phyloP scores from a whole-genome alignment of 35 echinoderm and acorn worm genomes.

The Ophiothrix spiculata region DNA sequence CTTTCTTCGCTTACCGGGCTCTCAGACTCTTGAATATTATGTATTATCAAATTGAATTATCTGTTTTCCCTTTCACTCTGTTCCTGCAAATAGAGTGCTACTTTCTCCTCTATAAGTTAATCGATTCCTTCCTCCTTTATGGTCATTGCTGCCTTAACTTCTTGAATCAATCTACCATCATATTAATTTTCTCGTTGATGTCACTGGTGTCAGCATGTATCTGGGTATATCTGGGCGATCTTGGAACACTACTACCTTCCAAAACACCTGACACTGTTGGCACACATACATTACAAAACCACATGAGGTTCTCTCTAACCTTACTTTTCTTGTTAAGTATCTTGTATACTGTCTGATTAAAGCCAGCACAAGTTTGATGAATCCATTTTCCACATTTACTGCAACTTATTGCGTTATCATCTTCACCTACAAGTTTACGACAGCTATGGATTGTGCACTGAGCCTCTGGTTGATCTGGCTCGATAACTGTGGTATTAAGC shows the following conservation, averaged over 20 bases:
- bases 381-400: background rate
- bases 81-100: background rate
- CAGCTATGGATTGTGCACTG: background rate
- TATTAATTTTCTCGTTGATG: background rate
- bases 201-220: background rate
- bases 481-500: background rate
- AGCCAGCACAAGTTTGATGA: no score
- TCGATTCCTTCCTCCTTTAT: background rate
- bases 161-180: background rate
- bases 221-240: background rate
- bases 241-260: background rate
- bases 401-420: background rate
- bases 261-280: background rate
- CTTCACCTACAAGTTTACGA: background rate
- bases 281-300: background rate
- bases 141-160: background rate
- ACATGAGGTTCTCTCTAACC: background rate
- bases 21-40: background rate
- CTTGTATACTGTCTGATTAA: background rate
- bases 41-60: background rate
- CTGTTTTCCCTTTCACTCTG: background rate
- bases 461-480: background rate
- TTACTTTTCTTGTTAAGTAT: background rate
- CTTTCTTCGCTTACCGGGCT: background rate
- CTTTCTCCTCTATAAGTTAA: background rate